phyloP scores from a whole-genome alignment of 1,140 invertebrate genomes.

The Belonocnema kinseyi region DNA sequence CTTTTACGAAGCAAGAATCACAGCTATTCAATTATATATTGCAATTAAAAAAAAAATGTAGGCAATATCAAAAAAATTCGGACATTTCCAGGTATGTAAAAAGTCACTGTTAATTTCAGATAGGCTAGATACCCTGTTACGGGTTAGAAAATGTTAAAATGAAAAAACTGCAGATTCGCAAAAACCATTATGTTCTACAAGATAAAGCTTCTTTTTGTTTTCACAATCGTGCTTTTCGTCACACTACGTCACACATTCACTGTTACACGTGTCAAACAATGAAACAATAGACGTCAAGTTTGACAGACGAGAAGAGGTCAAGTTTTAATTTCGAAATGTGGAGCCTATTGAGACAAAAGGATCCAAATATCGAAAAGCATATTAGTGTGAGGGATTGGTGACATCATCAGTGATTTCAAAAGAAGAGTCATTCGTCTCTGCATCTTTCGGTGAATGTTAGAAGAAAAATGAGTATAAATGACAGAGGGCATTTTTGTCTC shows the following conservation, averaged over 20 bases:
- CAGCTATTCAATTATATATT: too few relatives aligned
- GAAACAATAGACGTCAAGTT: slow-evolving; percentile 18
- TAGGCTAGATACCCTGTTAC: too few relatives aligned
- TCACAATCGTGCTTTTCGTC: slow-evolving; percentile 11
- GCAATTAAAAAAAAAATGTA: too few relatives aligned
- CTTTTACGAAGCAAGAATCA: too few relatives aligned
- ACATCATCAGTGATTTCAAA: slow-evolving; percentile 25
- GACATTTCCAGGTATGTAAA: too few relatives aligned
- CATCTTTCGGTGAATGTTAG: neutral
- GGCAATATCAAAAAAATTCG: too few relatives aligned
- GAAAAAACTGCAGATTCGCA: too few relatives aligned
- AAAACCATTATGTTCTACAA: too few relatives aligned
- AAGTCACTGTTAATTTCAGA: too few relatives aligned
- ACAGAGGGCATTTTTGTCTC: neutral
- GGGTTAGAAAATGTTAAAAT: too few relatives aligned
- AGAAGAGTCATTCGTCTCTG: slow-evolving; percentile 4
- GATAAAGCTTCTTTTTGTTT: neutral
- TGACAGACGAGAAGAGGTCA: too few relatives aligned
- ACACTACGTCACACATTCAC: slow-evolving; percentile 3
- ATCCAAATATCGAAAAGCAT: neutral
- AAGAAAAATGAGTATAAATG: slow-evolving; percentile 4
- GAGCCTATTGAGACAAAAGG: neutral
- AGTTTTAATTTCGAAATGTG: slow-evolving; percentile 12
- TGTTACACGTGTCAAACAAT: slow-evolving; percentile 30
- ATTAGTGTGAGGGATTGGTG: neutral